phyloP scores from a whole-genome alignment of 2,113 vertebrate genomes.

The Macaca fascicularis region T2T-MFA8v1.1 NC_088389.1:113479001-113479500 shows the following conservation, averaged over 20 bases:
- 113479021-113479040: not conserved
- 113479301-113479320: not conserved
- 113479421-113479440: not conserved
- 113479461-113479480: not conserved
- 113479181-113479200: not conserved
- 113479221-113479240: not conserved
- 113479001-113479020: not conserved
- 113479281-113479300: not conserved
- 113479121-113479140: not conserved
- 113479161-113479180: not conserved
- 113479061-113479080: not conserved
- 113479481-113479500: not conserved
- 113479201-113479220: not conserved
- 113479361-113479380: not conserved
- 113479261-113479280: not conserved
- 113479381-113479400: not conserved
- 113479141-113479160: not conserved
- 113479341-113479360: not conserved
- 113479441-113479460: not conserved
- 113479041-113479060: not conserved
- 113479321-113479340: not conserved
- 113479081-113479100: not conserved
- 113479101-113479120: not conserved
- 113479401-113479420: not conserved
- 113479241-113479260: not conserved